Evolutionary conservation across 2,113 vertebrate species (phyloP).

Genomic region (Coptodon bakossiorum): DNA sequence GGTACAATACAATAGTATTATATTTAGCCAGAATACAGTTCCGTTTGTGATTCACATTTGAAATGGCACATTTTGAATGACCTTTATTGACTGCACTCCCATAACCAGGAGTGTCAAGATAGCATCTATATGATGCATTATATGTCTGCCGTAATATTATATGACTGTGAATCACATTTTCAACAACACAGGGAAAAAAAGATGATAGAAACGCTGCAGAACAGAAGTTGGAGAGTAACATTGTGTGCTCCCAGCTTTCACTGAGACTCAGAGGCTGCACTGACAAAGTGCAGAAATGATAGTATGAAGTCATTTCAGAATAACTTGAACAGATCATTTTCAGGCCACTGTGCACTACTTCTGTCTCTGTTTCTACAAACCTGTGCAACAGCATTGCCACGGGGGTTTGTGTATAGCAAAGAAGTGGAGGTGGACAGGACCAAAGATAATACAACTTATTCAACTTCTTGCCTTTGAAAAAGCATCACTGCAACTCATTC

Average conservation of each 20-base stretch:
- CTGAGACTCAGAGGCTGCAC: neutral
- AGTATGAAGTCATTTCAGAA: neutral
- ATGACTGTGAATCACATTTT: neutral
- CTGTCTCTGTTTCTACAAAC: neutral
- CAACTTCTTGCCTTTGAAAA: neutral
- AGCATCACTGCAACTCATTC: neutral
- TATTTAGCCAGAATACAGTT: neutral
- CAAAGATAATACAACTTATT: neutral
- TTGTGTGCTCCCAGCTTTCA: neutral
- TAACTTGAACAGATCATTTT: neutral
- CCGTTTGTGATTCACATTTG: neutral
- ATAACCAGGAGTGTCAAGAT: neutral
- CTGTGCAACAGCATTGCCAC: neutral
- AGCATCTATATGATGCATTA: neutral
- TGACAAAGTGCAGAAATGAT: neutral
- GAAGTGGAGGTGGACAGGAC: neutral
- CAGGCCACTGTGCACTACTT: neutral
- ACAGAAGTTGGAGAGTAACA: neutral
- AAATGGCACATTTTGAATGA: neutral
- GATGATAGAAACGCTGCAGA: neutral
- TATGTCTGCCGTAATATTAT: neutral
- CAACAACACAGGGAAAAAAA: neutral
- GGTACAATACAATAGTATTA: neutral
- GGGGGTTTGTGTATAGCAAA: neutral
- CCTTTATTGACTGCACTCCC: neutral